Base-by-base conservation (phyloP, 2,797 vertebrate species). In the Ciconia nigra region DNA sequence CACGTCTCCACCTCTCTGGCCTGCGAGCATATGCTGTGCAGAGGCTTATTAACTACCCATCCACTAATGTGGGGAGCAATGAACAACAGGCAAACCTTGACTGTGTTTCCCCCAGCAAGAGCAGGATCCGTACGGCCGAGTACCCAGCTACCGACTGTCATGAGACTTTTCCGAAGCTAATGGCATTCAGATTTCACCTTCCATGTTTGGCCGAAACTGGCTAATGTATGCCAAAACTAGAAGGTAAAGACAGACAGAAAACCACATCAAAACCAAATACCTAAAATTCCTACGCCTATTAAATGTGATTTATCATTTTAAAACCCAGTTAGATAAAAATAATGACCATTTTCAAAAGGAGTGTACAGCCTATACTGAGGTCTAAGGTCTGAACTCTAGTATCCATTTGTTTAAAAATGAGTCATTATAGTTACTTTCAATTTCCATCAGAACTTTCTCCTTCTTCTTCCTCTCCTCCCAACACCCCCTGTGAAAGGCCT, bases 1-100 rank as follows among this genome's bases (percentile, higher is more conserved):
- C 37, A 49, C 5, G 2, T 3, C 28, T 33, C 33, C 41, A 52
- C 8, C 55, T 63, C 47, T 42, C 63, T n/a, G 31, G 21, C 61
- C 57, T 6, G 1, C 0, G 0, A 79, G 26, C 4, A 0, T 35
- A 17, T 55, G 12, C 29, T 3, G 0, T n/a, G 54, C 29, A 49
- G 15, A 58, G 59, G 31, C 3, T 62, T 39, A 17, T 19, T 51
- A 73, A 21, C 8, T 15, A 20, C 11, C 21, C 22, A 19, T 42
- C 39, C 21, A 3, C 37, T 18, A 7, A 59, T 7, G 33, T 0
- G 0, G 19, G 28, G 63, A 61, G 63, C 1, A 4, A 29, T 11
- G 35, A 84, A 13, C 39, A 39, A 3, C 33, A 55, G 29, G 15
- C 1, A 0, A 74, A 54, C 29, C 47, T 22, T 10, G 22, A 31